Conservation (phyloP, 2,797 vertebrate genomes). For the Parauchenoglanis punctatus region DNA sequence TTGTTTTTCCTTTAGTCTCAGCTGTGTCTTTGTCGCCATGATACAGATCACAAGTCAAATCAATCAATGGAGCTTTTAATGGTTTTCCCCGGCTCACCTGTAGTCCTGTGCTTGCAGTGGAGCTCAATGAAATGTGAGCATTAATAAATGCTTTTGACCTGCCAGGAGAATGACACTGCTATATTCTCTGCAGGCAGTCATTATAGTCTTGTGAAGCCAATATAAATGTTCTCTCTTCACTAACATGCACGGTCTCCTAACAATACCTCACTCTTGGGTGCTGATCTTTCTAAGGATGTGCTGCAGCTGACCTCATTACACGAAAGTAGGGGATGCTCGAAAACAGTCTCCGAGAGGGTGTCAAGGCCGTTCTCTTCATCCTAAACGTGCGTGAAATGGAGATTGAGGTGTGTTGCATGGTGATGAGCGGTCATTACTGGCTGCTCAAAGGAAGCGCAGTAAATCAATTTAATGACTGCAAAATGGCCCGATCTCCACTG, state of each 20-base stretch:
- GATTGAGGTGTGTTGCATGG: conserved; percentile 71
- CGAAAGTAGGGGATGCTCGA: conserved; percentile 28
- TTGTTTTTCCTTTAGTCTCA: conserved; percentile 5
- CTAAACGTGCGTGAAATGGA: conserved; percentile 71
- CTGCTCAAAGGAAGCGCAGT: conserved; percentile 72
- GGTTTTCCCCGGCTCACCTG: background rate
- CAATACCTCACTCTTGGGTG: conserved; percentile 24
- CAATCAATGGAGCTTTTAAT: conserved; percentile 26
- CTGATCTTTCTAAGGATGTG: conserved; percentile 35
- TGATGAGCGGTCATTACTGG: conserved; percentile 73
- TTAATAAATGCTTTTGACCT: conserved; percentile 25
- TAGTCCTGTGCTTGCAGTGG: background rate
- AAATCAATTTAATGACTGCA: conserved; percentile 73
- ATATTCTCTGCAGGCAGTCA: conserved; percentile 14
- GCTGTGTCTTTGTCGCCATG: conserved; percentile 17
- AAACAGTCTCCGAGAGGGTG: conserved; percentile 23
- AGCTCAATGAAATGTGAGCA: conserved; percentile 15
- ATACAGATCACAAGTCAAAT: conserved; percentile 31
- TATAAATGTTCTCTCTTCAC: conserved; percentile 12
- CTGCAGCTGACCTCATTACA: conserved; percentile 45
- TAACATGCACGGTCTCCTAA: conserved; percentile 31
- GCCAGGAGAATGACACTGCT: background rate
- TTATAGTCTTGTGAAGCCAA: conserved; percentile 16
- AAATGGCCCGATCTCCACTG: conserved; percentile 38
- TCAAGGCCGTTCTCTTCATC: conserved; percentile 42